Conservation (phyloP, 2,888 invertebrate genomes). For the Drosophila emarginata region DNA sequence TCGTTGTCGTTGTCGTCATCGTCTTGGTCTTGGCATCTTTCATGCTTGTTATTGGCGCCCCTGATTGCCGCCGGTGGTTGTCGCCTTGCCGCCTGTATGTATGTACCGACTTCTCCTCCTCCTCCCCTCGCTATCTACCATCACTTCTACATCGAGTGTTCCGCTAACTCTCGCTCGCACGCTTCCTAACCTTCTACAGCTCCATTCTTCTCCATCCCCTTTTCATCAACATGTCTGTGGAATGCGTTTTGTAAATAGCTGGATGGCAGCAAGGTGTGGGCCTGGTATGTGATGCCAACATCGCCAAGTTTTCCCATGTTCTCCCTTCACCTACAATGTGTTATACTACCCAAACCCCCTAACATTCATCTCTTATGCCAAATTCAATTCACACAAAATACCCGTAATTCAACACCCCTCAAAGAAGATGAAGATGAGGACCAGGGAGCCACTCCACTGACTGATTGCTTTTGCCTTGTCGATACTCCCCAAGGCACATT, state of each 20-base stretch:
- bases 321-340: not conserved
- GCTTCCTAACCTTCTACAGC: too few species aligned
- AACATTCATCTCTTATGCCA: conserved; percentile 49
- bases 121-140: not conserved
- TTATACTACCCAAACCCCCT: not conserved
- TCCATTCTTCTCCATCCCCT: too few species aligned
- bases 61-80: conserved; percentile 75
- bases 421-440: conserved; percentile 41
- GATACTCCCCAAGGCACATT: conserved; percentile 61
- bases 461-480: conserved; percentile 69
- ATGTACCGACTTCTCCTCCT: not conserved
- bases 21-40: conserved; percentile 24
- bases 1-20: conserved; percentile 3
- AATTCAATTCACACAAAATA: conserved; percentile 78
- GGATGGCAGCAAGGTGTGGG: conserved; percentile 43
- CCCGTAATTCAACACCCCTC: conserved; percentile 75
- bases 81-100: conserved; percentile 46
- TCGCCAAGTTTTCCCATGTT: conserved; percentile 29
- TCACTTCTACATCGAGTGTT: conserved; percentile 23
- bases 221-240: conserved; percentile 40
- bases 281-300: conserved; percentile 37
- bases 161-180: too few species aligned
- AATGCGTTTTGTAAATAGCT: conserved; percentile 75
- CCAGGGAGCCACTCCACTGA: conserved; percentile 67
- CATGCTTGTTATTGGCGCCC: conserved; percentile 59